These are phyloP conservation scores for Vulpes vulpes DNA, from an alignment of 2,113 vertebrate genomes.

Conservation along the genomic window DNA sequence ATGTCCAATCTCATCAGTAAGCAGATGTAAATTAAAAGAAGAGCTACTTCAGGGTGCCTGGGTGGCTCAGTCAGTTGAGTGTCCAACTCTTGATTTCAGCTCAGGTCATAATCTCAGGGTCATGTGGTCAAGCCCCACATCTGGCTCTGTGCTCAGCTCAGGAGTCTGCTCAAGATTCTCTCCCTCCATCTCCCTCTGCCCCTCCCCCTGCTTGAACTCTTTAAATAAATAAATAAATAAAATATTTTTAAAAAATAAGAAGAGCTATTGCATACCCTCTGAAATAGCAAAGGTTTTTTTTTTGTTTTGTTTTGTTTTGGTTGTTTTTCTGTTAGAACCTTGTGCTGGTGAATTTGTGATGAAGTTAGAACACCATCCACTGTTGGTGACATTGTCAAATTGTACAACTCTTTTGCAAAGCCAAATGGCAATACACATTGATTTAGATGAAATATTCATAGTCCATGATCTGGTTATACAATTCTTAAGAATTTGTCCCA, in stretches of 20 bases:
- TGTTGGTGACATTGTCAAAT: not conserved
- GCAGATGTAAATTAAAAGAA: not conserved
- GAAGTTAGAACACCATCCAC: not conserved
- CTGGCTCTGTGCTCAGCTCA: rapidly evolving
- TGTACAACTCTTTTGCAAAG: constrained; percentile 7
- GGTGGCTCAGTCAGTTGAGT: not conserved
- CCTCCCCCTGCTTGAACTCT: not conserved
- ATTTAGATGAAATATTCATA: not conserved
- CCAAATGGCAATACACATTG: not conserved
- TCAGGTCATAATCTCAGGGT: not conserved
- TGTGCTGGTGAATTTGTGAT: not conserved
- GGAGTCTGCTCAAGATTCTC: not conserved
- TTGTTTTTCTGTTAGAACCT: not conserved
- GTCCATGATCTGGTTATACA: not conserved
- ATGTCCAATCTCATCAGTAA: not conserved
- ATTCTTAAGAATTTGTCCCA: not conserved
- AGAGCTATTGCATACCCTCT: not conserved
- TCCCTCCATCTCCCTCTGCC: not conserved
- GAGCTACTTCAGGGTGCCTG: not conserved
- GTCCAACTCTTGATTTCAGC: not conserved
- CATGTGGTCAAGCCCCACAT: not conserved
- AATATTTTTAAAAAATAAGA: not conserved
- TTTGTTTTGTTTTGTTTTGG: not conserved
- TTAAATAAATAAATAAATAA: not conserved
- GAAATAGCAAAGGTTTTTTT: not conserved